A percentile compares a stretch with the other conserved stretches of the same genome.
Evolutionary conservation across 2,113 vertebrate genomes (phyloP).

Genomic region (Passer domesticus): DNA sequence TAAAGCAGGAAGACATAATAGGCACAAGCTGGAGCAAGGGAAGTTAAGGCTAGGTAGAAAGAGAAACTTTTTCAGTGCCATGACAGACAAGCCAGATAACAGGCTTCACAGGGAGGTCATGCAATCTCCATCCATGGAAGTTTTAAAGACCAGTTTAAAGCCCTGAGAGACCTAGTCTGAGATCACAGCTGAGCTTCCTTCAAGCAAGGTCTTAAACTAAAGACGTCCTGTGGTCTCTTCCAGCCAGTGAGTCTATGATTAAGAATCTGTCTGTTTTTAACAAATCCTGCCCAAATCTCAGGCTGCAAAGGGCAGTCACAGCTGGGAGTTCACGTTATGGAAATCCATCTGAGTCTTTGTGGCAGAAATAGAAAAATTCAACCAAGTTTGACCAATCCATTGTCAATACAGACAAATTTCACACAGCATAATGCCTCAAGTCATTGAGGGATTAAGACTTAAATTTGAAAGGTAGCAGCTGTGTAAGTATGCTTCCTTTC

Average conservation of each 20-base stretch:
- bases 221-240: neutral
- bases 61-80: neutral
- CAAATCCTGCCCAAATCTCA: neutral
- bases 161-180: neutral
- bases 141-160: neutral
- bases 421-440: rapidly evolving
- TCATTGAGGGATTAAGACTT: neutral
- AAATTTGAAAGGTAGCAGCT: neutral
- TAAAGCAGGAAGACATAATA: neutral
- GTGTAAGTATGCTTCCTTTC: neutral
- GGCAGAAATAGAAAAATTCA: neutral
- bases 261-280: neutral
- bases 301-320: neutral
- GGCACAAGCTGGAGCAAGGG: neutral
- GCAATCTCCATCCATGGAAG: neutral
- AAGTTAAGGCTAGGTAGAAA: neutral
- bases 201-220: neutral
- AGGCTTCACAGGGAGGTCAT: neutral
- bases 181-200: neutral
- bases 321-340: neutral
- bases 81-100: neutral
- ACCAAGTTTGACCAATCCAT: neutral
- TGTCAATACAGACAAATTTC: neutral
- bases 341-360: neutral
- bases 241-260: neutral